Base-by-base conservation (phyloP, 2,113 vertebrate genomes). In the Eleginops maclovinus region DNA sequence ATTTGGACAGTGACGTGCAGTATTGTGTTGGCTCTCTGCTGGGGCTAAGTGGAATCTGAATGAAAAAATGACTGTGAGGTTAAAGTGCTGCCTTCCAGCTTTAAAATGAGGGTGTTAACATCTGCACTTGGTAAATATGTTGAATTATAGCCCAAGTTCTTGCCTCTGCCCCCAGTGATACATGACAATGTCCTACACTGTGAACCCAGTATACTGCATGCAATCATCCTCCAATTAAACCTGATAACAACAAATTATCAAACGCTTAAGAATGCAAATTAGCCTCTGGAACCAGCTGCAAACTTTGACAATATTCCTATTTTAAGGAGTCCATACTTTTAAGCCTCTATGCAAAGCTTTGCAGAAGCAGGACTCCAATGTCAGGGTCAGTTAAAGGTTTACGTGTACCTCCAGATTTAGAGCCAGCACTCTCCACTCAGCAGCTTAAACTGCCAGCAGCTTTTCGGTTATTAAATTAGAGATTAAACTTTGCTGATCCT, bases 401-500 rank as follows among this genome's bases (percentile, higher is more conserved):
- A 14, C 26, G 26, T 21, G 16, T n/a, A 2, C 17, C 54, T 56
- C 15, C 72, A 72, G 16, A 21, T 55, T 56, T 49, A 28, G 14
- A 3, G 16, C 36, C 79, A 28, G 6, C 55, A 22, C 26, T 17
- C 22, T 77, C 31, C 28, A 26, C 62, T 61, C 59, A 7, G 53
- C 44, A 54, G 61, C 24, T 49, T 0, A 41, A 56, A 19, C n/a
- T 36, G 28, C n/a, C 36, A 17, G 44, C 44, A 28, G 43, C 14
- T 14, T 58, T 44, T 7, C 0, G 1, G 43, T 59, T 69, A 10
- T 44, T 62, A 69, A 46, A 19, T 62, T 12, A 15, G 31, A 77
- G 58, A 72, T 82, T 70, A 72, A 53, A 82, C 21, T 47, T 5
- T 19, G 43, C 58, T 47, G 73, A 63, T 83, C 26, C 76, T 15